These are phyloP conservation scores for Netelia inedita DNA, from an alignment of 2,888 invertebrate species.

Conservation along the genomic window DNA sequence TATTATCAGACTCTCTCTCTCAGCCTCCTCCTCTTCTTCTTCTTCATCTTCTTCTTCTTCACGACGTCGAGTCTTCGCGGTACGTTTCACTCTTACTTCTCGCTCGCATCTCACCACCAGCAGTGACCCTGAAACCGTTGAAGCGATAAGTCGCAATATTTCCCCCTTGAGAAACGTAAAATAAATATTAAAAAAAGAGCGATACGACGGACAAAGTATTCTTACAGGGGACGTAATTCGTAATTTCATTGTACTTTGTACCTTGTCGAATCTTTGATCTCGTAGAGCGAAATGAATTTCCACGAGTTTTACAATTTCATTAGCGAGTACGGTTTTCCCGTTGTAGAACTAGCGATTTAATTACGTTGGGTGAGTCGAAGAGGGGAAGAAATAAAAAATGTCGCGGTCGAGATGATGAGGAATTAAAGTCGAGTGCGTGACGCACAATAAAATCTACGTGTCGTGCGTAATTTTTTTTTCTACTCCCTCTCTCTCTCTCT, in stretches of 20 bases:
- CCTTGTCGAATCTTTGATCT: constrained; percentile 34
- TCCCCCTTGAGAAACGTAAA: not conserved
- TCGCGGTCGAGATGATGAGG: constrained; percentile 32
- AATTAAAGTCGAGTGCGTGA: constrained; percentile 51
- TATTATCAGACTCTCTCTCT: constrained; percentile 39
- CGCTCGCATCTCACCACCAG: constrained; percentile 16
- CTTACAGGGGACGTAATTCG: not conserved
- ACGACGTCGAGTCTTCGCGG: not conserved
- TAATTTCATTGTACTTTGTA: constrained; percentile 26
- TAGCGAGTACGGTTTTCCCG: not conserved
- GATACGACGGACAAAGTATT: constrained; percentile 9
- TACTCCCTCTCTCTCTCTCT: constrained; percentile 10
- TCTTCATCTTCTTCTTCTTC: constrained; percentile 14
- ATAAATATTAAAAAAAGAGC: not conserved
- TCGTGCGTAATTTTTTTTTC: constrained; percentile 13
- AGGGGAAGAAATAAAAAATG: constrained; percentile 9
- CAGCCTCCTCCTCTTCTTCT: constrained; percentile 10
- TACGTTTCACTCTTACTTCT: constrained; percentile 19
- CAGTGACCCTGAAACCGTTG: constrained; percentile 35
- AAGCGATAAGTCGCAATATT: constrained; percentile 7
- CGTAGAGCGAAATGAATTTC: constrained; percentile 12
- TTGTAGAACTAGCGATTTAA: no score
- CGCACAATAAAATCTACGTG: constrained; percentile 54
- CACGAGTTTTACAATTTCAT: constrained; percentile 5
- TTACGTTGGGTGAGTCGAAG: not conserved